Base-by-base conservation (phyloP, 2,888 invertebrate species). In the Augiades crinisus region DNA sequence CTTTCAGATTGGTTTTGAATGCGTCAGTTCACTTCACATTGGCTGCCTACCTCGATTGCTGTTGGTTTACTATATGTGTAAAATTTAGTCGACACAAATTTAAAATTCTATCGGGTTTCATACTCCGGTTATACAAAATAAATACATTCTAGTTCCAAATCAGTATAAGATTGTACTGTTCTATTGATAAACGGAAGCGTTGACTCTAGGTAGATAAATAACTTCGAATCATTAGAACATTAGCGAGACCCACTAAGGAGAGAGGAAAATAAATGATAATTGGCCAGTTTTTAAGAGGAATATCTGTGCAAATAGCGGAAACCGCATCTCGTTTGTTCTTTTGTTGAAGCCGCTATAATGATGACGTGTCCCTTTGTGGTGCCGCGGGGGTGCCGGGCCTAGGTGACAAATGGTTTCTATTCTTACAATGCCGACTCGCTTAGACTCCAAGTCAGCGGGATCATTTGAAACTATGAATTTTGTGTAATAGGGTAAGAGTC, bases 331-430 rank as follows among this genome's bases (percentile, higher is more conserved):
- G 33, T 33, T 33, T 14, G 33, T 33, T n/a, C 59, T 61, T 64
- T 68, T 68, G 65, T 66, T 54, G 53, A 49, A 55, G 63, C 62
- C 58, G 61, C 58, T 41, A 58, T 64, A 64, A 65, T 63, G 64
- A 66, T 63, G 61, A 67, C 62, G 61, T 64, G 60, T 56, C 41
- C 41, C 38, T 22, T 30, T 47, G 56, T 63, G 2, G 1, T 12
- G 12, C 63, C 60, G 58, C 54, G 31, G 51, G 45, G 49, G 52
- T 45, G 52, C 50, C 41, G 58, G 54, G 59, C 55, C 53, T 47
- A 56, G 58, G 49, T 51, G 59, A 54, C 50, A 10, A 30, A 36
- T 45, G 45, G 38, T 30, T 30, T 30, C 30, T 27, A 12, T 30
- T 30, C 12, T 6, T 10, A 27, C 30, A 5, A 12, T 30, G 30